Conservation (phyloP, 2,888 invertebrate genomes). For the Cepaea hortensis region DNA sequence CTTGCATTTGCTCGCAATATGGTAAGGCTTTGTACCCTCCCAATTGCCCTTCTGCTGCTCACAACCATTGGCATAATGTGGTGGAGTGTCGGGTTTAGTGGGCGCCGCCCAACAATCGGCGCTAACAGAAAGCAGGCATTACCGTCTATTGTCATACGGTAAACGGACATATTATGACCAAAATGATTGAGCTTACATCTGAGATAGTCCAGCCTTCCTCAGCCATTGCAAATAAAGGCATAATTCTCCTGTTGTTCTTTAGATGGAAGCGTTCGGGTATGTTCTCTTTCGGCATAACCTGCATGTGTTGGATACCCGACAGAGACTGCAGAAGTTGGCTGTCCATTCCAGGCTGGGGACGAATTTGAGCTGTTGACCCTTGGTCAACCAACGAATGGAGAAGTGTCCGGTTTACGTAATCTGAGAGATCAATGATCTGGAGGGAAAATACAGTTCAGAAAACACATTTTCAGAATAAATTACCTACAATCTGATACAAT, state of each 20-base stretch:
- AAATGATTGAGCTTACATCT: constrained; percentile 54
- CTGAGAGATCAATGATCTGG: constrained; percentile 48
- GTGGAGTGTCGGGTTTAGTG: no score
- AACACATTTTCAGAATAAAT: not conserved
- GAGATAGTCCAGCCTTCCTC: constrained; percentile 79
- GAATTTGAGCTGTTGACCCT: constrained; percentile 58
- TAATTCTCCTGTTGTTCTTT: constrained; percentile 80
- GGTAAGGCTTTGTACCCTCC: no score
- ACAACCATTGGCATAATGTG: no score
- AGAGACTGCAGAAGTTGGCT: constrained; percentile 58
- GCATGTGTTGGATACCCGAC: constrained; percentile 57
- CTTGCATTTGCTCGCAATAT: no score
- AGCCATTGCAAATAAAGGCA: constrained; percentile 82
- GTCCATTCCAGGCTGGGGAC: constrained; percentile 51
- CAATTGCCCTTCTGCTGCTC: no score
- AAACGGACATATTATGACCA: no score
- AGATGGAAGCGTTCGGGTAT: constrained; percentile 80
- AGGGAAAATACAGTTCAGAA: constrained; percentile 15
- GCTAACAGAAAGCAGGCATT: no score
- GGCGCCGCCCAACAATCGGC: no score
- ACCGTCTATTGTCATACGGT: no score
- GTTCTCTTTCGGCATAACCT: constrained; percentile 79
- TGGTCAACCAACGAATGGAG: constrained; percentile 51
- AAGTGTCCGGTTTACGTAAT: constrained; percentile 53
- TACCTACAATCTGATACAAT: not conserved